phyloP scores from a whole-genome alignment of 1,140 invertebrate genomes.

The Spodoptera frugiperda region DNA sequence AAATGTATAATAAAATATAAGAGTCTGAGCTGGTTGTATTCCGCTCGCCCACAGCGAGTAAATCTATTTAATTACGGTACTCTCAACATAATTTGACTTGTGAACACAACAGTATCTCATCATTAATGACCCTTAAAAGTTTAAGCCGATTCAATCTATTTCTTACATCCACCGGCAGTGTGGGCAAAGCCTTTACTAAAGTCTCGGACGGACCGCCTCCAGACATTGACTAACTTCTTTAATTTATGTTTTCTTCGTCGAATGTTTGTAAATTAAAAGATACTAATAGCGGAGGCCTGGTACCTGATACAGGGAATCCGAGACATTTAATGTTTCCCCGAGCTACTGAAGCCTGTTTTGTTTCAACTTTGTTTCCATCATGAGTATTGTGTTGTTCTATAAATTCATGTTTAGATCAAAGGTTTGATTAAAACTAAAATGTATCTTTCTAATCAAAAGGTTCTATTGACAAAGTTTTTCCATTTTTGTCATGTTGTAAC shows the following conservation, averaged over 20 bases:
- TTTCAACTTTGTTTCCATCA: too few species aligned
- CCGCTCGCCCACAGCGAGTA: neutral
- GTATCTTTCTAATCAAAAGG: too few species aligned
- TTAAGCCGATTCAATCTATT: constrained; percentile 7
- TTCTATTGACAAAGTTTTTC: too few species aligned
- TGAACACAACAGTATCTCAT: neutral
- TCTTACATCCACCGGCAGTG: neutral
- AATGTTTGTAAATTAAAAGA: constrained; percentile 36
- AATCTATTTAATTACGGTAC: neutral
- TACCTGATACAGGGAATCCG: neutral
- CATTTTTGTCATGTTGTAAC: too few species aligned
- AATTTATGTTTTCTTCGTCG: constrained; percentile 20
- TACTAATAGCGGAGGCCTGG: neutral
- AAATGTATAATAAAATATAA: too few species aligned
- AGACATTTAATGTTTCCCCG: neutral
- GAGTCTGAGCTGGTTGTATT: neutral
- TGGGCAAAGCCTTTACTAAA: constrained; percentile 2
- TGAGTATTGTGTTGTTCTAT: too few species aligned
- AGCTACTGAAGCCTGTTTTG: too few species aligned
- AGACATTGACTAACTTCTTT: constrained; percentile 2
- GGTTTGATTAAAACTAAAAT: too few species aligned
- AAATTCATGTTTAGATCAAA: too few species aligned
- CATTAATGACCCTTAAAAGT: constrained; percentile 9
- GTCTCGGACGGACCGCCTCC: neutral
- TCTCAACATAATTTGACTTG: neutral